These are phyloP conservation scores for Pleuronectes platessa DNA, from an alignment of 2,113 vertebrate species.

Conservation along the genomic window DNA sequence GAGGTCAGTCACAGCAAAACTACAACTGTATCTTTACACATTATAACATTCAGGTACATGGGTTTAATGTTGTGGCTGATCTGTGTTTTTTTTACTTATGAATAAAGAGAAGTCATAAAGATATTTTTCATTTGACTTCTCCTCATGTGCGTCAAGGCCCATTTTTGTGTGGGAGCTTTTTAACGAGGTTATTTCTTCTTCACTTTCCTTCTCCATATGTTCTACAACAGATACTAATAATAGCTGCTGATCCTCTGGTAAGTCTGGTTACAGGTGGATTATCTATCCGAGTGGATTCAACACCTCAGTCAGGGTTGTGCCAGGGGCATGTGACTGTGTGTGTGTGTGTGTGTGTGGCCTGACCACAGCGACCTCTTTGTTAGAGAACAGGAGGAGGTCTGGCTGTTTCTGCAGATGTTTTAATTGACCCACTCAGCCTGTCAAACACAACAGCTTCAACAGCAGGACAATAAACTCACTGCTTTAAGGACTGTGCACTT, in stretches of 20 bases:
- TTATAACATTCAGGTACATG: background rate
- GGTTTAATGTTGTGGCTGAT: background rate
- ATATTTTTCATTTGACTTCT: no score
- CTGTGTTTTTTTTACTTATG: no score
- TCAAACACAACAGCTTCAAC: no score
- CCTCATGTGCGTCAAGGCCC: no score
- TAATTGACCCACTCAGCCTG: no score
- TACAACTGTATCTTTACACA: background rate
- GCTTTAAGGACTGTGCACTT: no score
- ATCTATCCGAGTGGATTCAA: slow-evolving; percentile 63
- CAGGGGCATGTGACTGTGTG: background rate
- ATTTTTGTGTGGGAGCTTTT: slow-evolving; percentile 34
- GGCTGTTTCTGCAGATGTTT: background rate
- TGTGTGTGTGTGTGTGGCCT: background rate
- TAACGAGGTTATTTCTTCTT: slow-evolving; percentile 66
- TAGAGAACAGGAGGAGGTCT: background rate
- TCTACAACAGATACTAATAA: slow-evolving; percentile 71
- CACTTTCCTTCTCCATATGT: slow-evolving; percentile 17
- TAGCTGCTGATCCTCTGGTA: slow-evolving; percentile 72
- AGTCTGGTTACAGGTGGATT: slow-evolving; percentile 67
- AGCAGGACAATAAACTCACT: no score
- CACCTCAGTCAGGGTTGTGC: slow-evolving; percentile 17
- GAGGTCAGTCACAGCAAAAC: background rate
- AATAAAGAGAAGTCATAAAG: no score
- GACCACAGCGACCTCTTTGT: background rate